Percentiles rank a stretch among this genome's conserved stretches.
Evolutionary conservation across 2,797 vertebrate species (phyloP).

Genomic region (Clarias platycephalus): DNA sequence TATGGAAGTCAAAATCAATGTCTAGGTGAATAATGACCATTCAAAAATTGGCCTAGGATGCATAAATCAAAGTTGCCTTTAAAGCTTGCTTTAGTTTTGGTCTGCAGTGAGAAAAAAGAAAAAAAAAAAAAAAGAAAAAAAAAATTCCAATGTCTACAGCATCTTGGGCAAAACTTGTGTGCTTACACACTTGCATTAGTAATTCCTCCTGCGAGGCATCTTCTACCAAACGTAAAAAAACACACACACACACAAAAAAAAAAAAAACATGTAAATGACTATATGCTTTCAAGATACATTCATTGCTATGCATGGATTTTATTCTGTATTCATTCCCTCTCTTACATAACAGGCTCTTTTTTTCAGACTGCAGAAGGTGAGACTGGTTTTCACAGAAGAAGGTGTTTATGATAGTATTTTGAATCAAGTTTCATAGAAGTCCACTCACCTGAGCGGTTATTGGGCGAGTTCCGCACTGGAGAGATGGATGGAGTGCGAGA

Average conservation of each 20-base stretch:
- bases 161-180: background rate
- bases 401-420: background rate
- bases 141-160: background rate
- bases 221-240: background rate
- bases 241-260: too few relatives aligned
- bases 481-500: conserved; percentile 98
- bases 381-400: background rate
- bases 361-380: too few relatives aligned
- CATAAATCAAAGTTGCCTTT: conserved; percentile 9
- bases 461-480: conserved; percentile 93
- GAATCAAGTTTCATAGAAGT: background rate
- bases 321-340: background rate
- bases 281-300: background rate
- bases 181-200: background rate
- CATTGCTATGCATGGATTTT: background rate
- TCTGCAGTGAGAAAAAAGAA: background rate
- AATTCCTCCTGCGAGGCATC: background rate
- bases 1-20: conserved; percentile 5
- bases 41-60: background rate
- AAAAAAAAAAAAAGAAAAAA: background rate
- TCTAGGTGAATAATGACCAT: conserved; percentile 21
- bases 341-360: background rate
- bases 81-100: background rate
- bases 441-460: conserved; percentile 95
- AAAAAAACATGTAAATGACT: background rate